Percentiles rank a stretch among this genome's conserved stretches.
Evolutionary conservation across 2,888 invertebrate species (phyloP).

Genomic region (Philereme transversata): DNA sequence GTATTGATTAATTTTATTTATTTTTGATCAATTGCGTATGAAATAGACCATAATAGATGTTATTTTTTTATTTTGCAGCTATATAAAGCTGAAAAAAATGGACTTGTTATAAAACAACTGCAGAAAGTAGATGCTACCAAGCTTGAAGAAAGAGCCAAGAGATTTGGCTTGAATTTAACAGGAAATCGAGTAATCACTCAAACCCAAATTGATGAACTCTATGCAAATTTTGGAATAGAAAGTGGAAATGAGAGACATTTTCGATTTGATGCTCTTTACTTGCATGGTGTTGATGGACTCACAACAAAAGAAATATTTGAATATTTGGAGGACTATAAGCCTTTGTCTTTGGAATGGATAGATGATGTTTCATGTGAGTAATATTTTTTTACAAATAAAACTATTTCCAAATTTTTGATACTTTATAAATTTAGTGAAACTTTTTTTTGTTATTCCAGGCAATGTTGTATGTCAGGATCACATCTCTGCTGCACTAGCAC

Average conservation of each 20-base stretch:
- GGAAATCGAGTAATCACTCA: conserved; percentile 74
- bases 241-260: conserved; percentile 85
- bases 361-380: conserved; percentile 89
- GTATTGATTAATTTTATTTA: no score
- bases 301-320: conserved; percentile 90
- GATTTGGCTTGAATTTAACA: conserved; percentile 73
- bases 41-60: background rate
- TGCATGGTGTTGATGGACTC: conserved; percentile 90
- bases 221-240: conserved; percentile 72
- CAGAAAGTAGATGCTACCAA: conserved; percentile 73
- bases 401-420: background rate
- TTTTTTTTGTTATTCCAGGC: conserved; percentile 69
- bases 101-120: conserved; percentile 61
- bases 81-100: conserved; percentile 65
- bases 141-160: conserved; percentile 72
- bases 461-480: conserved; percentile 87
- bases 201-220: conserved; percentile 76
- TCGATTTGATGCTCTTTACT: conserved; percentile 89
- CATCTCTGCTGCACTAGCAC: conserved; percentile 83
- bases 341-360: conserved; percentile 92
- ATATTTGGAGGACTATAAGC: conserved; percentile 90
- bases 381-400: background rate
- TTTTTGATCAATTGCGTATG: no score
- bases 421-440: background rate
- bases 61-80: conserved; percentile 43